These are phyloP conservation scores for Dasysyrphus albostriatus DNA, from an alignment of 2,888 invertebrate genomes.

Conservation along the genomic window DNA sequence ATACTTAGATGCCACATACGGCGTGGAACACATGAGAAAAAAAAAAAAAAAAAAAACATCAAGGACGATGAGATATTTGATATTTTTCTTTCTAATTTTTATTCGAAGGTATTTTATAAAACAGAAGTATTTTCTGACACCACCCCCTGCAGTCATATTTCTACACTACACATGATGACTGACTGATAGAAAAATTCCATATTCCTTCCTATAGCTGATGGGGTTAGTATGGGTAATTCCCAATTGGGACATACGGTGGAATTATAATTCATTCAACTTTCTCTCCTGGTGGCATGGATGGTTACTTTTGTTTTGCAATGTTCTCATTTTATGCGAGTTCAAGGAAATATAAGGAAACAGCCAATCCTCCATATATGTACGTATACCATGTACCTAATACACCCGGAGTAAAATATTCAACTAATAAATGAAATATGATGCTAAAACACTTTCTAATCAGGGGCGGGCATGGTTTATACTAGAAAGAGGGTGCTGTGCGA, in stretches of 20 bases:
- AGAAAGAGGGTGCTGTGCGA: slow-evolving; percentile 21
- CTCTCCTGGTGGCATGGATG: slow-evolving; percentile 21
- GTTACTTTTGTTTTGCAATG: slow-evolving; percentile 62
- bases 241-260: slow-evolving; percentile 82
- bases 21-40: slow-evolving; percentile 17
- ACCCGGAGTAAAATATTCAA: slow-evolving; percentile 63
- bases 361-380: slow-evolving; percentile 20
- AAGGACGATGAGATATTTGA: slow-evolving; percentile 54
- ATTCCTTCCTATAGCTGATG: slow-evolving; percentile 17
- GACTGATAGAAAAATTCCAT: slow-evolving; percentile 51
- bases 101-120: slow-evolving; percentile 26
- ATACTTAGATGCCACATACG: slow-evolving; percentile 65
- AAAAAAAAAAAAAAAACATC: too few relatives aligned
- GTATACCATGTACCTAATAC: too few relatives aligned
- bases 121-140: not conserved
- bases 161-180: not conserved
- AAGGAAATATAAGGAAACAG: slow-evolving; percentile 27
- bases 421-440: slow-evolving; percentile 79
- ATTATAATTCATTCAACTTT: slow-evolving; percentile 79
- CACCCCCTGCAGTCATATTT: slow-evolving; percentile 17
- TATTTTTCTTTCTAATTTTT: slow-evolving; percentile 35
- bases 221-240: slow-evolving; percentile 77
- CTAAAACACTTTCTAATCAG: slow-evolving; percentile 78
- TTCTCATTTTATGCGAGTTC: slow-evolving; percentile 13
- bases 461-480: slow-evolving; percentile 25